phyloP scores from a whole-genome alignment of 1,140 invertebrate species.

The Drosophila obscura region DNA sequence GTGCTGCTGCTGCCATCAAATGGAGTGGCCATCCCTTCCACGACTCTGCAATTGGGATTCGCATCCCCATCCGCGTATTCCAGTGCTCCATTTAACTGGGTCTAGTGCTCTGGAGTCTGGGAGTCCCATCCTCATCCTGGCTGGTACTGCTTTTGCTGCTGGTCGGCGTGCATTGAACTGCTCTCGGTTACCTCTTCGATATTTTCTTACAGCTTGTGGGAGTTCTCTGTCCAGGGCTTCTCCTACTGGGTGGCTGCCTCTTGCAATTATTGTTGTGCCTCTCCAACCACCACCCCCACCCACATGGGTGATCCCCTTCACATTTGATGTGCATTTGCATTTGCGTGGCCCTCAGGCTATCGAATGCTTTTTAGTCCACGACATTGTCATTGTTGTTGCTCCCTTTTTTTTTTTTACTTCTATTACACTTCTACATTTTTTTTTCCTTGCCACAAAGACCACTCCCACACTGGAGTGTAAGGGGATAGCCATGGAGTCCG shows the following conservation, averaged over 20 bases:
- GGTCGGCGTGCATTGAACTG: slow-evolving; percentile 69
- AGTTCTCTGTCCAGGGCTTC: slow-evolving; percentile 45
- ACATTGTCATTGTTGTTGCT: slow-evolving; percentile 72
- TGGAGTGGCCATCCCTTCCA: slow-evolving; percentile 45
- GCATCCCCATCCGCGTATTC: slow-evolving; percentile 26
- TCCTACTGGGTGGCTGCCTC: slow-evolving; percentile 34
- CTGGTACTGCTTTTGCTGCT: neutral
- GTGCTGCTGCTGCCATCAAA: slow-evolving; percentile 52
- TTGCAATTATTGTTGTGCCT: slow-evolving; percentile 60
- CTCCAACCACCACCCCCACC: neutral
- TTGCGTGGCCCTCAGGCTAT: slow-evolving; percentile 61
- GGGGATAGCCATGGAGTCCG: neutral
- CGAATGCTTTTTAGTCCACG: slow-evolving; percentile 63
- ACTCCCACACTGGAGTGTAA: slow-evolving; percentile 21
- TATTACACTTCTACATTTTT: slow-evolving; percentile 26
- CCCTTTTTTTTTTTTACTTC: slow-evolving; percentile 38
- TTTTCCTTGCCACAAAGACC: slow-evolving; percentile 57
- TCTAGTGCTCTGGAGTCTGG: slow-evolving; percentile 15
- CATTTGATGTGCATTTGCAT: slow-evolving; percentile 67
- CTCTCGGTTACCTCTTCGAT: slow-evolving; percentile 60
- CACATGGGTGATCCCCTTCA: slow-evolving; percentile 17
- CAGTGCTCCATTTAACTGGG: slow-evolving; percentile 62
- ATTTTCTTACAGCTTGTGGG: slow-evolving; percentile 29
- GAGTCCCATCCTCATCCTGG: slow-evolving; percentile 7
- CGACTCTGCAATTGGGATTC: slow-evolving; percentile 13